phyloP scores from a whole-genome alignment of 1,140 invertebrate species.

The Nephotettix cincticeps region DNA sequence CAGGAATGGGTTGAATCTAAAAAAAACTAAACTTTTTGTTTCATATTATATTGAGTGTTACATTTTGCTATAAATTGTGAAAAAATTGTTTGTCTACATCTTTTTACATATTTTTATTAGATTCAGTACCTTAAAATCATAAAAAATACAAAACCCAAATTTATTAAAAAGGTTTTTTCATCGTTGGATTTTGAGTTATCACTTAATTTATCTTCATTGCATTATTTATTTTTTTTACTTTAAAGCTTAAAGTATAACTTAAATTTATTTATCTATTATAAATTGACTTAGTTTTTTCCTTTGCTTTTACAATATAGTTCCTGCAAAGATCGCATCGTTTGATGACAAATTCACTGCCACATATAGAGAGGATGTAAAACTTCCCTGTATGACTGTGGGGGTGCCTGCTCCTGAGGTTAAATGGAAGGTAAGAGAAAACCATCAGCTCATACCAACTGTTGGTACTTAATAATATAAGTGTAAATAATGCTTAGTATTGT shows the following conservation, averaged over 20 bases:
- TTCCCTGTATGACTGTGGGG: constrained; percentile 89
- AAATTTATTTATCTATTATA: not conserved
- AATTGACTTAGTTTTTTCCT: not conserved
- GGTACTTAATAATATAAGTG: too few species aligned
- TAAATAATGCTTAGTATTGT: too few species aligned
- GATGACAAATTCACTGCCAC: constrained; percentile 87
- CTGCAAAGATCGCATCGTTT: constrained; percentile 90
- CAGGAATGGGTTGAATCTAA: too few species aligned
- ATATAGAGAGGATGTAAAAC: constrained; percentile 87
- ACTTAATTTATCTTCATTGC: not conserved
- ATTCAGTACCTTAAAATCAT: too few species aligned
- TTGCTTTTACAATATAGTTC: constrained; percentile 61
- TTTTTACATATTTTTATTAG: too few species aligned
- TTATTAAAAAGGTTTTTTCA: not conserved
- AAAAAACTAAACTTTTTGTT: too few species aligned
- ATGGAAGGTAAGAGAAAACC: constrained; percentile 78
- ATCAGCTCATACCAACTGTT: too few species aligned
- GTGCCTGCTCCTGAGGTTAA: constrained; percentile 83
- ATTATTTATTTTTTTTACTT: not conserved
- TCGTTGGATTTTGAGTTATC: not conserved
- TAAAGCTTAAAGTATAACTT: not conserved
- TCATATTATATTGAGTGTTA: too few species aligned
- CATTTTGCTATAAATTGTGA: too few species aligned
- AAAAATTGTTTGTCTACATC: too few species aligned
- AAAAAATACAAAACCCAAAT: too few species aligned